A percentile compares a stretch with the other conserved stretches of the same genome.
Conservation (phyloP, 2,888 invertebrate genomes). For the Diarsia mendica region DNA sequence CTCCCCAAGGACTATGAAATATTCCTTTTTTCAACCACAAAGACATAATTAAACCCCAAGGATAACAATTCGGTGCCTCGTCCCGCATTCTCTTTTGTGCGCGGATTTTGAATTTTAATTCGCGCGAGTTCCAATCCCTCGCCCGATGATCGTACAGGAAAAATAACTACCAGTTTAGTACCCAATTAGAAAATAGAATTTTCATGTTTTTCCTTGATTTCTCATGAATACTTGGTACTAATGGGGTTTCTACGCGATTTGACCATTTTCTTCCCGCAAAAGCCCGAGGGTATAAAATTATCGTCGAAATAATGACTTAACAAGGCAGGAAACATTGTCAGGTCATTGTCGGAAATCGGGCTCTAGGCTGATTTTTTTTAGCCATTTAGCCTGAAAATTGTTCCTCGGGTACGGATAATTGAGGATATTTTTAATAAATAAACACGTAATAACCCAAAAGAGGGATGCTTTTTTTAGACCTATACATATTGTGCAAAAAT, state of each 20-base stretch:
- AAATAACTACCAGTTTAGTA: conserved; percentile 32
- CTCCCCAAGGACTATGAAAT: conserved; percentile 74
- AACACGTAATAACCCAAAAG: conserved; percentile 44
- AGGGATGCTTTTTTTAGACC: not conserved
- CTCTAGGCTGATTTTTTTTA: conserved; percentile 14
- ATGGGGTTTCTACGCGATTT: conserved; percentile 16
- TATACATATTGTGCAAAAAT: not conserved
- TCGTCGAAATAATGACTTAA: conserved; percentile 52
- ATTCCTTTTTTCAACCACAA: conserved; percentile 80
- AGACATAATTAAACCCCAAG: conserved; percentile 86
- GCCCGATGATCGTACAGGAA: conserved; percentile 20
- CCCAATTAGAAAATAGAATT: conserved; percentile 32
- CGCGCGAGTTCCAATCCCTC: conserved; percentile 41
- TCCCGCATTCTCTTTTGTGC: conserved; percentile 79
- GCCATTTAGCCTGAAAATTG: conserved; percentile 22
- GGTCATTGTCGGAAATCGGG: conserved; percentile 16
- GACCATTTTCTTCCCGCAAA: conserved; percentile 7
- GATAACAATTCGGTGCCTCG: conserved; percentile 78
- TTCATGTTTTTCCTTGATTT: conserved; percentile 30
- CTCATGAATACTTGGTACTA: conserved; percentile 14
- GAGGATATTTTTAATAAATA: conserved; percentile 47
- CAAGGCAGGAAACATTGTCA: conserved; percentile 17
- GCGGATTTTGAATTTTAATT: conserved; percentile 70
- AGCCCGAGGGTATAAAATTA: conserved; percentile 55
- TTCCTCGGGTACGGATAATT: conserved; percentile 6